Conservation (phyloP, 2,113 vertebrate genomes). For the Camelus bactrianus region DNA sequence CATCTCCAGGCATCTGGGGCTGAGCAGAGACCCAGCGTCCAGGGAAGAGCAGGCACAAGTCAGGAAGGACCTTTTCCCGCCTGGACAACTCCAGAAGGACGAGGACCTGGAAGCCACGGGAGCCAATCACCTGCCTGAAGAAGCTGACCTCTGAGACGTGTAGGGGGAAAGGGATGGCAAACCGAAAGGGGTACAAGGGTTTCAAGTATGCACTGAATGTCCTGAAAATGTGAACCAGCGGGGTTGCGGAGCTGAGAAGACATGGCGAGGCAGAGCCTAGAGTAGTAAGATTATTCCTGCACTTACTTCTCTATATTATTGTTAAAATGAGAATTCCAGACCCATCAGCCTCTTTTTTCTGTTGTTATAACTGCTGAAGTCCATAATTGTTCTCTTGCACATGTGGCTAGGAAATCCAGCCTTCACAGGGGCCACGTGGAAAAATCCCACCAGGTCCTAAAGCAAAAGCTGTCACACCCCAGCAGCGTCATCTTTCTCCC, state of each 20-base stretch:
- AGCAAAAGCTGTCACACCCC: background rate
- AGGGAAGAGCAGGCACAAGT: background rate
- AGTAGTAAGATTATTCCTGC: rapidly evolving
- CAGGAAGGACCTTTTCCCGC: background rate
- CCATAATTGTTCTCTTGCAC: background rate
- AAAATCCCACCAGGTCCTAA: background rate
- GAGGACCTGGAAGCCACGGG: background rate
- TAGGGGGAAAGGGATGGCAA: background rate
- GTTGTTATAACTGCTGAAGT: background rate
- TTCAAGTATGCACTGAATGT: background rate
- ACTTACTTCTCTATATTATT: background rate
- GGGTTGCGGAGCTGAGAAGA: background rate
- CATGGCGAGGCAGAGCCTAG: rapidly evolving
- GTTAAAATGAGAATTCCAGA: background rate
- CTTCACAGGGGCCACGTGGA: constrained; percentile 36
- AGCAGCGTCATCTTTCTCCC: background rate
- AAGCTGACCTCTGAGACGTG: background rate
- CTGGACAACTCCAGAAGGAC: background rate
- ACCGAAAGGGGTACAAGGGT: background rate
- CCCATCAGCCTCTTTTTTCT: background rate
- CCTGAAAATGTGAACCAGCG: background rate
- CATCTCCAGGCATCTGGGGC: background rate
- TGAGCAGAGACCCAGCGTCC: background rate
- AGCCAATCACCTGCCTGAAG: background rate
- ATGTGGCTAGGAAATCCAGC: background rate